Evolutionary conservation across 2,797 vertebrate genomes (phyloP).

Genomic region (Eleutherodactylus coqui): DNA sequence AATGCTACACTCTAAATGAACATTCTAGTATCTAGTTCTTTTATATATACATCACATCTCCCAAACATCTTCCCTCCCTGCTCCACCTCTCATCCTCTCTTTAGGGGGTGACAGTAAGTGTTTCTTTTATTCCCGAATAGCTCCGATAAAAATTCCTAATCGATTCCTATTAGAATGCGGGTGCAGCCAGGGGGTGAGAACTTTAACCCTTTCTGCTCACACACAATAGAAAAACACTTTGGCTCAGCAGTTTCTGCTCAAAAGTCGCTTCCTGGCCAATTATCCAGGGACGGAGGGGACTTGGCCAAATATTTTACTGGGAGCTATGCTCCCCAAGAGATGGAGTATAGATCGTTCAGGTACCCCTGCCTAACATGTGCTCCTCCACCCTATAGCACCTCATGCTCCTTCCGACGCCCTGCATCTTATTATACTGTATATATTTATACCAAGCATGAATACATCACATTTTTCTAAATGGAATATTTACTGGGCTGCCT

Average conservation of each 20-base stretch:
- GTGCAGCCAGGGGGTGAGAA: conserved; percentile 30
- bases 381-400: not conserved
- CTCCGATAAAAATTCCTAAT: conserved; percentile 56
- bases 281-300: not conserved
- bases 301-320: conserved; percentile 23
- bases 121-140: conserved; percentile 23
- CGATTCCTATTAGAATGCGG: conserved; percentile 60
- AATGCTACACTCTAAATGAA: too few relatives aligned
- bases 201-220: conserved; percentile 56
- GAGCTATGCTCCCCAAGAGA: not conserved
- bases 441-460: conserved; percentile 18
- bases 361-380: not conserved
- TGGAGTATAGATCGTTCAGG: not conserved
- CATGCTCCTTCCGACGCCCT: not conserved
- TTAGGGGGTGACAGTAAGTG: not conserved
- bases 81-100: not conserved
- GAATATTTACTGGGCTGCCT: conserved; percentile 45
- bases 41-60: too few relatives aligned
- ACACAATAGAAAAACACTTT: conserved; percentile 34
- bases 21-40: too few relatives aligned
- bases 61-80: too few relatives aligned
- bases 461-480: conserved; percentile 48
- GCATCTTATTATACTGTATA: conserved; percentile 19
- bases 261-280: conserved; percentile 19
- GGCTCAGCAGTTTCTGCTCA: conserved; percentile 43